These are phyloP conservation scores for Salvator merianae DNA, from an alignment of 2,113 vertebrate genomes.

Conservation along the genomic window DNA sequence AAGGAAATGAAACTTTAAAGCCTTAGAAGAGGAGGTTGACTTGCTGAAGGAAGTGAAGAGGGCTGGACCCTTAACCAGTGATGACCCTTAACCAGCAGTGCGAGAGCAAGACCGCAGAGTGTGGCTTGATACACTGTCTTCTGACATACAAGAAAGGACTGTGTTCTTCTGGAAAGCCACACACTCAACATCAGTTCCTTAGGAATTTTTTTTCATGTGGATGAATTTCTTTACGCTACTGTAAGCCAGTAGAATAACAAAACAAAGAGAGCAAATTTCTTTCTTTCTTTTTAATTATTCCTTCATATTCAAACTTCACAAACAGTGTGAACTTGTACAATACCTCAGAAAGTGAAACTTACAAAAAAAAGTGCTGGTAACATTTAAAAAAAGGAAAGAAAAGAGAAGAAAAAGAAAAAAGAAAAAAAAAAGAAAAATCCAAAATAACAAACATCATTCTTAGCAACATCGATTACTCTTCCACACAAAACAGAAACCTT, in stretches of 20 bases:
- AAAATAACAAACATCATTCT: conserved; percentile 86
- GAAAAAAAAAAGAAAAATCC: conserved; percentile 72
- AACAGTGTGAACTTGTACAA: conserved; percentile 90
- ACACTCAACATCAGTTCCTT: not conserved
- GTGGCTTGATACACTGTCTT: not conserved
- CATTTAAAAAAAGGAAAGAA: conserved; percentile 74
- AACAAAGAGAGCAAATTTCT: conserved; percentile 61
- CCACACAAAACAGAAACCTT: conserved; percentile 90
- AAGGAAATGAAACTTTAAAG: no score
- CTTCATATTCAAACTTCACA: conserved; percentile 91
- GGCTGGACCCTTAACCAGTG: no score
- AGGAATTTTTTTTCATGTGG: not conserved
- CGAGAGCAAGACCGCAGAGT: not conserved
- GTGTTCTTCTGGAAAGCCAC: not conserved
- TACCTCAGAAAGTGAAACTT: conserved; percentile 89
- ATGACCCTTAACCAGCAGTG: not conserved
- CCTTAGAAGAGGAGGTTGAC: no score
- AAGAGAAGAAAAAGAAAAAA: conserved; percentile 67
- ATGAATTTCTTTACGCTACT: no score
- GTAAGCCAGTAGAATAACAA: conserved; percentile 42
- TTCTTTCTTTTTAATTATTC: conserved; percentile 82
- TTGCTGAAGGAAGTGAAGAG: no score
- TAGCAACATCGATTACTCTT: conserved; percentile 90
- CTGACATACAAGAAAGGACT: not conserved
- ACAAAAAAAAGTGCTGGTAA: conserved; percentile 89